Evolutionary conservation across 1,140 invertebrate genomes (phyloP), one percentile per base, ranked within the genome.

Genomic region (Chlorops oryzae): DNA sequence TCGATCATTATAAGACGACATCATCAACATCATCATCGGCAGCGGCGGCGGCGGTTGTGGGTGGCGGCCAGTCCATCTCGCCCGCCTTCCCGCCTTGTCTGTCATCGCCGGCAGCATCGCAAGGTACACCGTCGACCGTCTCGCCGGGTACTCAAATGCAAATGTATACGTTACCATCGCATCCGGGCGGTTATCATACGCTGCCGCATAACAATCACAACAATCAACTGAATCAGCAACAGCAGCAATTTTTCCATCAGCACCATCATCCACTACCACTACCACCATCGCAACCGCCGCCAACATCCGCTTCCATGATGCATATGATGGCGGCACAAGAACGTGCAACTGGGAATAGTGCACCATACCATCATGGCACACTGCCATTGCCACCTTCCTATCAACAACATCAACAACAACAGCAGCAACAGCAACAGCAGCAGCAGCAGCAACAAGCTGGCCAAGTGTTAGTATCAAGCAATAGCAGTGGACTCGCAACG

Each of bases 1-100:
- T 85, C 65, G 82, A 85, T 67, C 81, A 84, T 62, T 79, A 71
- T 43, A 73, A 72, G 50, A 64, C 65, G 27, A 50, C 45, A 52
- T 43, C 59, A 17, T 37, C 48, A 47, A 51, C 12, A 12, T 34
- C 65, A 42, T 71, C 61, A 52, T 73, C 57, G 40, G 57, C 47
- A 47, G 47, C 57, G 24, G 41, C 56, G 24, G 48, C 47, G 5
- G 15, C 35, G 5, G n/a, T n/a, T n/a, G n/a, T n/a, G n/a, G 52
- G 39, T 18, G 72, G 52, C 55, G 48, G 49, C 20, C 47, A 21
- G 17, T 54, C 65, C 3, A 57, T 64, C 3, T 58, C 63, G 21
- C 56, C 63, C 28, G 47, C 48, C 13, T 59, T 58, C 38, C 59
- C 42, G 50, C 63, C 49, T 28, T 65, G 58, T 56, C 59, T 56